Conservation (phyloP, 2,113 vertebrate species). For the Crotalus viridis region DNA sequence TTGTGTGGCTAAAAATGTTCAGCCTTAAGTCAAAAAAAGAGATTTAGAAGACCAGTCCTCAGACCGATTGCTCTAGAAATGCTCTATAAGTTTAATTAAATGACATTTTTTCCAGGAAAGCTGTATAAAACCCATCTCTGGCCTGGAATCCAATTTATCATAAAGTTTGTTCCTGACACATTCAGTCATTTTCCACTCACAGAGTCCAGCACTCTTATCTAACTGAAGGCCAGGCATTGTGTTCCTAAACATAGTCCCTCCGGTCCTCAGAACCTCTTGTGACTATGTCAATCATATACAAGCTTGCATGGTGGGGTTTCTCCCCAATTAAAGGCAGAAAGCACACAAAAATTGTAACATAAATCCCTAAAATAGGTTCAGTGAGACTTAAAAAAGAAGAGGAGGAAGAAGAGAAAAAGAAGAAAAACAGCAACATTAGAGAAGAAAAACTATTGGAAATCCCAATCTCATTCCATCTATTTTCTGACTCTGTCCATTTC, state of each 20-base stretch:
- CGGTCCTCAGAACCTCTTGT: background rate
- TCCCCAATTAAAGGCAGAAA: background rate
- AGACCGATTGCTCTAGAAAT: background rate
- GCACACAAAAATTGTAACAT: background rate
- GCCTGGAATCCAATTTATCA: background rate
- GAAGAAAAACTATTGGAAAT: background rate
- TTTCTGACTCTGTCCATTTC: background rate
- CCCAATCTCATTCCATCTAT: background rate
- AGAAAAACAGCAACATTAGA: background rate
- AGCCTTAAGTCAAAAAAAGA: conserved; percentile 34
- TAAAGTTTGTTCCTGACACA: no score
- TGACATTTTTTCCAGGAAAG: conserved; percentile 5
- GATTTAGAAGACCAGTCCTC: background rate
- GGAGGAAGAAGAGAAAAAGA: background rate
- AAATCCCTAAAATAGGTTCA: background rate
- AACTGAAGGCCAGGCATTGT: background rate
- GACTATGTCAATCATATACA: background rate
- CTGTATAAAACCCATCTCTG: conserved; percentile 29
- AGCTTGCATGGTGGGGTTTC: background rate
- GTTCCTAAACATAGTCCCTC: background rate
- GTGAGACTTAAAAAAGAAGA: background rate
- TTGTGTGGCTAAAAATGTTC: conserved; percentile 25
- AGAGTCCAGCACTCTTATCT: background rate
- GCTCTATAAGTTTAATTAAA: conserved; percentile 22
- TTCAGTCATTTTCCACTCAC: background rate